These are phyloP conservation scores for Sisyra nigra DNA, from an alignment of 2,888 invertebrate species.

Conservation along the genomic window DNA sequence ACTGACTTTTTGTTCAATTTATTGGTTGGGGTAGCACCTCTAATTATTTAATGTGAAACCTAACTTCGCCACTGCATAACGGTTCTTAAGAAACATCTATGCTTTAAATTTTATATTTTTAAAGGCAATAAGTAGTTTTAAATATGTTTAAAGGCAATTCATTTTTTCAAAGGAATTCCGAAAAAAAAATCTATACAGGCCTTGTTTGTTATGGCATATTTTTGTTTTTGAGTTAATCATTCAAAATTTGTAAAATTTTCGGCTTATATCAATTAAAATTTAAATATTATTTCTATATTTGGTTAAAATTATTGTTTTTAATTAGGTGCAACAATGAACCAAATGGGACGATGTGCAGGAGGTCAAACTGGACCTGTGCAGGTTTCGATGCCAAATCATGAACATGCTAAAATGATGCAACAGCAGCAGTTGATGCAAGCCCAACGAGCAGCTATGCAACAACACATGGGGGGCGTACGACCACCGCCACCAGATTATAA, in stretches of 20 bases:
- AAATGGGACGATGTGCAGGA: background rate
- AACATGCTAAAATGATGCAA: slow-evolving; percentile 47
- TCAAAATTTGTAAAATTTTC: background rate
- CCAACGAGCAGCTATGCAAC: slow-evolving; percentile 18
- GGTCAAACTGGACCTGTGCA: slow-evolving; percentile 11
- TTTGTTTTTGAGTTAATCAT: background rate
- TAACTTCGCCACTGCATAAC: too few species aligned
- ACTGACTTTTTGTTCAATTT: too few species aligned
- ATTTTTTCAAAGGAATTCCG: too few species aligned
- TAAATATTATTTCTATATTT: slow-evolving; percentile 6
- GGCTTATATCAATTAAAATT: background rate
- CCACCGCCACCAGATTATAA: slow-evolving; percentile 82
- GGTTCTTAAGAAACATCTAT: too few species aligned
- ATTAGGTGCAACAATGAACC: background rate
- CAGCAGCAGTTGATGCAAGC: slow-evolving; percentile 45
- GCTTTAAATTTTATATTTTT: too few species aligned
- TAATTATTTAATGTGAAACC: too few species aligned
- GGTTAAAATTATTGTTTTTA: slow-evolving; percentile 7
- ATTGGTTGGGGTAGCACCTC: too few species aligned
- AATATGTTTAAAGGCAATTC: too few species aligned
- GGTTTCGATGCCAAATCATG: slow-evolving; percentile 30
- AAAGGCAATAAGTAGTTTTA: too few species aligned
- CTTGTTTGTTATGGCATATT: background rate
- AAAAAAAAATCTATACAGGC: too few species aligned
- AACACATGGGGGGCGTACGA: slow-evolving; percentile 25